These are phyloP conservation scores for Stichodactyla helianthus DNA, from an alignment of 64 coral and sea anemone genomes.

Conservation along the genomic window DNA sequence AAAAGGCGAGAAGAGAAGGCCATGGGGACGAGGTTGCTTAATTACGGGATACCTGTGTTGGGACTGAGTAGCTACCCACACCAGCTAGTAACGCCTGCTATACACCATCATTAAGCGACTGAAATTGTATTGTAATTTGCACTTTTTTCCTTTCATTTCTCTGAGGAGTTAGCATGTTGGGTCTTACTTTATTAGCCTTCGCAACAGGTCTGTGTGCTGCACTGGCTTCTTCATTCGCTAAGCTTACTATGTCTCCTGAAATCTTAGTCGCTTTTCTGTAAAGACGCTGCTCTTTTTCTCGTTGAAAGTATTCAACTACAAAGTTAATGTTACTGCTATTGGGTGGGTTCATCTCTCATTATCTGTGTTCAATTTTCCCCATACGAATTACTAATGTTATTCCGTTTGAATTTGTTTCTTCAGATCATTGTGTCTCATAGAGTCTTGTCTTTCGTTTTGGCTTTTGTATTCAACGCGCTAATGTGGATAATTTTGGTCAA, in stretches of 20 bases:
- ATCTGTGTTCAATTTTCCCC: background rate
- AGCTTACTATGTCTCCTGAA: conserved; percentile 70
- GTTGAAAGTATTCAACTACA: background rate
- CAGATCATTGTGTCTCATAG: conserved; percentile 49
- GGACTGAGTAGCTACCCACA: background rate
- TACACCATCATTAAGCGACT: background rate
- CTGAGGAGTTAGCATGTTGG: conserved; percentile 26
- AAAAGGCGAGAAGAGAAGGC: too few species aligned
- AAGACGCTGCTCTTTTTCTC: background rate
- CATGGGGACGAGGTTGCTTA: too few species aligned
- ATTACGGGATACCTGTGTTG: background rate
- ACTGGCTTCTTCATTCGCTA: conserved; percentile 67
- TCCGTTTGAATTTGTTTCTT: background rate
- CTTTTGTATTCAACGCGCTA: too few species aligned
- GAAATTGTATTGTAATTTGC: background rate
- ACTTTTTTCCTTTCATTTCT: background rate
- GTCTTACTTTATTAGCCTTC: conserved; percentile 53
- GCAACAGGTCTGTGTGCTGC: conserved; percentile 75
- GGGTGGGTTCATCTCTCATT: background rate
- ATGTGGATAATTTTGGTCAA: too few species aligned
- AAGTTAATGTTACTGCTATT: background rate
- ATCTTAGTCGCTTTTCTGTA: conserved; percentile 17
- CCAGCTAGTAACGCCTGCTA: conserved; percentile 1
- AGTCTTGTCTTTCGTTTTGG: background rate
- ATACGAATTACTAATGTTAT: background rate